Evolutionary conservation across 2,888 invertebrate species (phyloP).

Genomic region (Cheilosia grossa): DNA sequence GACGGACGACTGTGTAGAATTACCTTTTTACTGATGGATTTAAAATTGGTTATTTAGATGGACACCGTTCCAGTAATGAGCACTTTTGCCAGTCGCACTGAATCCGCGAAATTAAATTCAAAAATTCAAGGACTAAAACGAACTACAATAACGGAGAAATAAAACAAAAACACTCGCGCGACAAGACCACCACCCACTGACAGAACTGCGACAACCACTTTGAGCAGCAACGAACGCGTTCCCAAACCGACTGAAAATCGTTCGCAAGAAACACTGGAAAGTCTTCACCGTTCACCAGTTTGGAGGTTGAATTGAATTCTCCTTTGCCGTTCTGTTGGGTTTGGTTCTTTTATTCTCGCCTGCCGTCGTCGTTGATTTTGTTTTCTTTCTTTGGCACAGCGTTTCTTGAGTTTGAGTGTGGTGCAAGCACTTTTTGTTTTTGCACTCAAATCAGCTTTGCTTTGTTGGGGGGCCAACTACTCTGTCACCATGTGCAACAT

Average conservation of each 20-base stretch:
- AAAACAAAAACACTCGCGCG: constrained; percentile 35
- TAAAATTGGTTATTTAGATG: constrained; percentile 42
- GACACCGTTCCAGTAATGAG: constrained; percentile 20
- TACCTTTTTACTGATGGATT: constrained; percentile 53
- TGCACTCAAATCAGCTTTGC: constrained; percentile 18
- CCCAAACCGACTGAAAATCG: constrained; percentile 66
- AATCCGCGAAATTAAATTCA: constrained; percentile 1
- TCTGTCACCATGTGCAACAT: neutral
- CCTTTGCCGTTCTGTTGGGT: constrained; percentile 42
- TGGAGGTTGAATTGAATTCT: constrained; percentile 58
- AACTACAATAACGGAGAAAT: neutral
- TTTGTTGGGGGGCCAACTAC: neutral
- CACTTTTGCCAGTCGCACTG: constrained; percentile 11
- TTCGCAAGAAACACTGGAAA: constrained; percentile 63
- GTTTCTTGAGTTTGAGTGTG: neutral
- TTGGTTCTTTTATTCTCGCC: constrained; percentile 39
- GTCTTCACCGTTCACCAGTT: constrained; percentile 57
- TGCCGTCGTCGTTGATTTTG: constrained; percentile 4
- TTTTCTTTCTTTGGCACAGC: constrained; percentile 13
- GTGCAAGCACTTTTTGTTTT: neutral
- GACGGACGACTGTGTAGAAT: neutral
- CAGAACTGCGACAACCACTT: constrained; percentile 33
- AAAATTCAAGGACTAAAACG: constrained; percentile 14
- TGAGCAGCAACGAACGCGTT: constrained; percentile 66
- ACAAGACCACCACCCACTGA: constrained; percentile 39